Percentiles rank a stretch among this genome's conserved stretches.
phyloP scores from a whole-genome alignment of 2,888 invertebrate species.

The Plemyria rubiginata region DNA sequence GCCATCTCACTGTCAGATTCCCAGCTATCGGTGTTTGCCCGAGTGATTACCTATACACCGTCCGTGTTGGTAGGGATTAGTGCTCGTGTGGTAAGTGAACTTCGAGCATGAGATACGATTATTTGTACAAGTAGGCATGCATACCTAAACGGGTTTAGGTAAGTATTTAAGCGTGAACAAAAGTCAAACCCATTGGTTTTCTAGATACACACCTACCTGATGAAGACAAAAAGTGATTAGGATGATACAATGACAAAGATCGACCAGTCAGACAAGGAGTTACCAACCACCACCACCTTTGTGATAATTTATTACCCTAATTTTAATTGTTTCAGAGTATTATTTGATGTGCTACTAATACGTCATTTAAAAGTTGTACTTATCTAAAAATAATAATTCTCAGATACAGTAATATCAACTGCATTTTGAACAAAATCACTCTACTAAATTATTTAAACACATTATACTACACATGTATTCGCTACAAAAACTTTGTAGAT shows the following conservation, averaged over 20 bases:
- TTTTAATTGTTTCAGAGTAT: no score
- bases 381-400: no score
- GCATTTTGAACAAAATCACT: no score
- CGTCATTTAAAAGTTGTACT: no score
- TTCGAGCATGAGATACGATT: not conserved
- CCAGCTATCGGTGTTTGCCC: constrained; percentile 14
- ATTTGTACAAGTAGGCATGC: not conserved
- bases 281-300: no score
- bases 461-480: no score
- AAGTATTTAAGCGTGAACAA: not conserved
- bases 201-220: not conserved
- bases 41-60: constrained; percentile 1
- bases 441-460: not conserved
- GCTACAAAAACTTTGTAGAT: not conserved
- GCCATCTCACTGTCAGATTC: constrained; percentile 27
- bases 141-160: no score
- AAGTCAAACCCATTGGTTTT: not conserved
- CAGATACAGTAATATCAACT: no score
- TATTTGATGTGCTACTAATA: no score
- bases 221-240: not conserved
- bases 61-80: not conserved
- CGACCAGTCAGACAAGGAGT: not conserved
- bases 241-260: not conserved
- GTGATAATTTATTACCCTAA: no score
- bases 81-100: constrained; percentile 6